Conservation (phyloP, 2,797 vertebrate species). For the Melanotaenia nigrans region DNA sequence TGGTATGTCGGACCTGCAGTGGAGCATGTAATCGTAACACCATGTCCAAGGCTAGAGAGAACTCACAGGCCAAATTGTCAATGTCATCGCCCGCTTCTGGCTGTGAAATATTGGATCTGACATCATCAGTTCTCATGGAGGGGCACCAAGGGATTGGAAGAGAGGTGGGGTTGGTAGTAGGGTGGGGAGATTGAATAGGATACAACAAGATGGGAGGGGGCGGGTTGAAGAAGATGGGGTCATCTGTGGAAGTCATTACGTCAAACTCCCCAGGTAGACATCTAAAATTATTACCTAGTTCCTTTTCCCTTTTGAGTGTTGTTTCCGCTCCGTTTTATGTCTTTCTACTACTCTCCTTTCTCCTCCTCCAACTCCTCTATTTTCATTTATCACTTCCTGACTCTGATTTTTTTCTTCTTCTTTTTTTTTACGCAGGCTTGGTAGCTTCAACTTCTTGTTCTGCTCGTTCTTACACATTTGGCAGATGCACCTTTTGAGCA, state of each 20-base stretch:
- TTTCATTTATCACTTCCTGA: slow-evolving; percentile 32
- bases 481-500: no score
- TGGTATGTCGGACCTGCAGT: slow-evolving; percentile 80
- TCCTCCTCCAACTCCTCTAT: slow-evolving; percentile 9
- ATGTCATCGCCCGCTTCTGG: slow-evolving; percentile 88
- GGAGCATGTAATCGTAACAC: slow-evolving; percentile 91
- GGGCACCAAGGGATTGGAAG: slow-evolving; percentile 28
- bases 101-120: slow-evolving; percentile 87
- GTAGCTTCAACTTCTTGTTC: slow-evolving; percentile 1
- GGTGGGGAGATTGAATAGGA: slow-evolving; percentile 8
- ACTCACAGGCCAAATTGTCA: slow-evolving; percentile 93
- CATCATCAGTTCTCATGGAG: slow-evolving; percentile 78
- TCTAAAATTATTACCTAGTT: slow-evolving; percentile 89
- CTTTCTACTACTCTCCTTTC: slow-evolving; percentile 34
- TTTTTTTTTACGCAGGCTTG: slow-evolving; percentile 13
- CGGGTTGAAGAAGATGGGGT: slow-evolving; percentile 73
- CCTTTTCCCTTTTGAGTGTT: slow-evolving; percentile 81
- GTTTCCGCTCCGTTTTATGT: slow-evolving; percentile 77
- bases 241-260: slow-evolving; percentile 88
- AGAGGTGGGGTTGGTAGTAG: slow-evolving; percentile 1
- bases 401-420: slow-evolving; percentile 22
- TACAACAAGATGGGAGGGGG: slow-evolving; percentile 50
- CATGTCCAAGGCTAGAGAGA: slow-evolving; percentile 87
- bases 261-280: slow-evolving; percentile 78
- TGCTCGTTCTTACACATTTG: background rate